A percentile compares a stretch with the other conserved stretches of the same genome.
Evolutionary conservation across 2,797 vertebrate species (phyloP).

Genomic region (Eidolon dupreanum): DNA sequence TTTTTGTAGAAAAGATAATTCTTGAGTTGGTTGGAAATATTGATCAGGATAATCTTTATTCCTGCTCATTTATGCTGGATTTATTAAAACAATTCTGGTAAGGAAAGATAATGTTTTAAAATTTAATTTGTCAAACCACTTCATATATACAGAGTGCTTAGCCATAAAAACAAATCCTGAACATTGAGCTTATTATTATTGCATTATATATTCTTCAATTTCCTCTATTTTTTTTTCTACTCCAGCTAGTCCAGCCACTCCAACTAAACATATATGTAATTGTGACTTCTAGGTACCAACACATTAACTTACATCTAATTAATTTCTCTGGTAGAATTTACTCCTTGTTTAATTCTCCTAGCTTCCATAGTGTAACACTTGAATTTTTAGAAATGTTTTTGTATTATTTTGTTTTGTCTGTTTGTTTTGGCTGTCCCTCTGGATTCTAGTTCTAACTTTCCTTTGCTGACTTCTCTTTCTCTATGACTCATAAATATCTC

Average conservation of each 20-base stretch:
- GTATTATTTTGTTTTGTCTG: not conserved
- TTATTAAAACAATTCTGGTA: not conserved
- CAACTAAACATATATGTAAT: not conserved
- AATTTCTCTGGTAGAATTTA: not conserved
- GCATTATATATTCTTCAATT: not conserved
- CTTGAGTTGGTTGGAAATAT: not conserved
- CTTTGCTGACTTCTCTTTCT: not conserved
- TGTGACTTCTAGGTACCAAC: not conserved
- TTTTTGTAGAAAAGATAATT: not conserved
- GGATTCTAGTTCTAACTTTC: not conserved
- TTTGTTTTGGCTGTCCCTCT: not conserved
- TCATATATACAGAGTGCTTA: not conserved
- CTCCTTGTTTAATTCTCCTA: not conserved
- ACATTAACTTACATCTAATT: not conserved
- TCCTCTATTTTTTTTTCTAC: not conserved
- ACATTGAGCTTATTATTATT: not conserved
- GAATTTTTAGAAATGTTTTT: not conserved
- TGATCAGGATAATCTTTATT: not conserved
- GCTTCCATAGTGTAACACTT: not conserved
- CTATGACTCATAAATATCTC: not conserved
- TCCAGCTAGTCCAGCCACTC: not conserved
- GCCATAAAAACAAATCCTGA: not conserved
- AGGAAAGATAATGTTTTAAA: not conserved
- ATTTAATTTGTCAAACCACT: not conserved
- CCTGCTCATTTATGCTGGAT: not conserved